These are phyloP conservation scores for Tipula helvola DNA, from an alignment of 2,888 invertebrate species.

Conservation along the genomic window DNA sequence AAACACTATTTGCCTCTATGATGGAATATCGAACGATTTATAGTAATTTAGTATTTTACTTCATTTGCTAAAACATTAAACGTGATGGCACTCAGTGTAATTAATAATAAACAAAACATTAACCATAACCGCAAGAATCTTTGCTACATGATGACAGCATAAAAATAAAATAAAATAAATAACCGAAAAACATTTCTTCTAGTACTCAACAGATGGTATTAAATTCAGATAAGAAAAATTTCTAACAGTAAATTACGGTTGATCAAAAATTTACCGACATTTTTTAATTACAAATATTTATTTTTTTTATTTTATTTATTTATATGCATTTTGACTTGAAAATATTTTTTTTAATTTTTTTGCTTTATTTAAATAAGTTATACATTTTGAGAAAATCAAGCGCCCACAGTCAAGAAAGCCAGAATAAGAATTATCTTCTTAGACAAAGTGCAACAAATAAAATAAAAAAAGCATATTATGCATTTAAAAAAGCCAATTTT, in stretches of 20 bases:
- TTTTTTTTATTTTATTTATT: background rate
- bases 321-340: background rate
- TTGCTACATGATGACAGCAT: background rate
- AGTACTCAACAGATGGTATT: background rate
- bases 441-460: constrained; percentile 4
- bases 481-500: background rate
- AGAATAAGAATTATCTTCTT: background rate
- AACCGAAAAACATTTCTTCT: background rate
- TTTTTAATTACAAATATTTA: background rate
- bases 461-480: background rate
- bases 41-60: too few species aligned
- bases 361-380: background rate
- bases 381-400: background rate
- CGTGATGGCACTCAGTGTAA: too few species aligned
- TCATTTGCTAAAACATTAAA: too few species aligned
- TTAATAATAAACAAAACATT: too few species aligned
- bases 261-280: background rate
- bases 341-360: background rate
- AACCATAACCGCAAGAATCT: background rate
- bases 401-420: background rate
- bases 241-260: background rate
- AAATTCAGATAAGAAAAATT: background rate
- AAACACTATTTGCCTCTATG: too few species aligned
- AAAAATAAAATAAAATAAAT: background rate
- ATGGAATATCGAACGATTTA: too few species aligned